phyloP scores from a whole-genome alignment of 2,888 invertebrate genomes.

The Coenonympha glycerion region DNA sequence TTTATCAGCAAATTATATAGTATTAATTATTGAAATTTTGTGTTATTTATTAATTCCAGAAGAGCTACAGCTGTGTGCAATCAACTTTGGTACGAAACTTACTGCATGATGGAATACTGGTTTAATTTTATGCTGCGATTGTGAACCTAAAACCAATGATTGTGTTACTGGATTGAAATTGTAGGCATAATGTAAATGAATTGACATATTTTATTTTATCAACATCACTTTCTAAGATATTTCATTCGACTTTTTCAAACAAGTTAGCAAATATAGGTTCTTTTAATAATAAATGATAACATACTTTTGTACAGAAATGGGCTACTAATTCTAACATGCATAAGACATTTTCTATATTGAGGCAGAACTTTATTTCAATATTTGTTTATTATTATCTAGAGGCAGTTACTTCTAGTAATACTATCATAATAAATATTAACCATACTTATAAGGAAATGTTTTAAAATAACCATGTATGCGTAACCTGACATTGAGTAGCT shows the following conservation, averaged over 20 bases:
- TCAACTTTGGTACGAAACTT: conserved; percentile 61
- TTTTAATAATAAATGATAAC: no score
- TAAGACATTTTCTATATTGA: background rate
- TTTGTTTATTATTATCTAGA: conserved; percentile 28
- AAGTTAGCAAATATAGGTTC: no score
- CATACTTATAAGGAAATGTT: conserved; percentile 28
- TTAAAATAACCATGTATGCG: no score
- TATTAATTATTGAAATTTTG: no score
- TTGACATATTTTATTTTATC: no score
- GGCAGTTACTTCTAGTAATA: conserved; percentile 31
- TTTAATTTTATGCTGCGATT: conserved; percentile 59
- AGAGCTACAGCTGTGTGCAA: conserved; percentile 69
- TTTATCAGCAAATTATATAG: no score
- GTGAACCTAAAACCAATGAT: conserved; percentile 25
- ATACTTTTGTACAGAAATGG: no score
- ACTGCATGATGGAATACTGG: conserved; percentile 61
- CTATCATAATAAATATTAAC: conserved; percentile 16
- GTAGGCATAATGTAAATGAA: no score
- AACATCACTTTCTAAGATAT: no score
- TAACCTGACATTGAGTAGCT: conserved; percentile 26
- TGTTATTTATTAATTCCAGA: conserved; percentile 25
- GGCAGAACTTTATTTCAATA: conserved; percentile 1
- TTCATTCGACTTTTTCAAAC: no score
- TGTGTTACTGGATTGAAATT: background rate
- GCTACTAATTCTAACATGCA: background rate